Evolutionary conservation across 2,113 vertebrate genomes (phyloP).

Genomic region (Paramormyrops kingsleyae): DNA sequence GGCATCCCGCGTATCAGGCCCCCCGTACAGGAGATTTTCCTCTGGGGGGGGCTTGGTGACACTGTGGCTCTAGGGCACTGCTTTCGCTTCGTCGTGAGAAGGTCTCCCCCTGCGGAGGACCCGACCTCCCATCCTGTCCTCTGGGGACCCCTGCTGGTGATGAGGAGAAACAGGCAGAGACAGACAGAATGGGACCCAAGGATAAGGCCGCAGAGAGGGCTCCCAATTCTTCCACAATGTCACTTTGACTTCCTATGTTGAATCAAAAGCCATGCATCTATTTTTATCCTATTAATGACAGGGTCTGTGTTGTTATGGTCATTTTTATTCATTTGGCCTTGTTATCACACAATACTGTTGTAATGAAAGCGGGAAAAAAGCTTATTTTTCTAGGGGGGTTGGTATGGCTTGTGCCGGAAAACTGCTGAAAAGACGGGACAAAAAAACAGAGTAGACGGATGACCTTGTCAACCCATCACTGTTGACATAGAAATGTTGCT

Average conservation of each 20-base stretch:
- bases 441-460: background rate
- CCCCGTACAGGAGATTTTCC: background rate
- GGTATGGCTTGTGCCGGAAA: slow-evolving; percentile 1
- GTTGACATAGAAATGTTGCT: background rate
- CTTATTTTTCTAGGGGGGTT: slow-evolving; percentile 52
- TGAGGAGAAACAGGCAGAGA: background rate
- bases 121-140: background rate
- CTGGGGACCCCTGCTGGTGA: background rate
- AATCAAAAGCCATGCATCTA: slow-evolving; percentile 68
- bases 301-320: slow-evolving; percentile 45
- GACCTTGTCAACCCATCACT: background rate
- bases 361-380: slow-evolving; percentile 22
- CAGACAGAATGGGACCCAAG: background rate
- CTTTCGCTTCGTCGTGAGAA: background rate
- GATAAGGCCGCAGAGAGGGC: slow-evolving; percentile 30
- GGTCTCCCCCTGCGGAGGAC: background rate
- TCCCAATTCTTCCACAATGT: slow-evolving; percentile 7
- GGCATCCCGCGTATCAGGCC: background rate
- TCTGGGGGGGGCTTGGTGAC: background rate
- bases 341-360: slow-evolving; percentile 37
- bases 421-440: background rate
- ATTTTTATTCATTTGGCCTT: slow-evolving; percentile 42
- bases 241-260: slow-evolving; percentile 51
- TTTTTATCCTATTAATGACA: slow-evolving; percentile 53
- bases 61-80: background rate